Evolutionary conservation across 2,888 invertebrate species (phyloP), one percentile per base, ranked within the genome.

Genomic region (Heliconius hortense): DNA sequence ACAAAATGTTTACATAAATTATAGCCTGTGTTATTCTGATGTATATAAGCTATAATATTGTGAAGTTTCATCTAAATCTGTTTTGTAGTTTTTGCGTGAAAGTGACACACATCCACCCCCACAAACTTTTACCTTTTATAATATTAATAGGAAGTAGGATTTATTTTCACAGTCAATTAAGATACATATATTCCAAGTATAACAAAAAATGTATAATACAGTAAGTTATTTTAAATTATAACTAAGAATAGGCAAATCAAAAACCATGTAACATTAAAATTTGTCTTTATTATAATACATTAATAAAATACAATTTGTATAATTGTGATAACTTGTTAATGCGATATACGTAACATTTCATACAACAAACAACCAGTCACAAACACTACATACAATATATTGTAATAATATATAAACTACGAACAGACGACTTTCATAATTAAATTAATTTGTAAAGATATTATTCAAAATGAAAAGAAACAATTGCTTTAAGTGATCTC

Each of bases 261-360:
- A 80, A 59, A 77, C 71, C 31, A 26, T 43, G 60, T 74, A 85
- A 83, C 83, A 82, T 83, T 84, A 84, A 84, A 83, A 81, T 82
- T 80, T 80, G 80, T 83, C 80, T 86, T 85, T 84, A 83, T 85
- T 83, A 60, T 70, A 83, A 80, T 89, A 88, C 87, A 90, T 89
- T 85, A 87, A 88, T 91, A 90, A 88, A 90, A 90, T 91, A 91
- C 90, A 88, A 85, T 89, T 87, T 89, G 86, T 89, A 87, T 89
- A 88, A 87, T 86, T 88, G 87, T 88, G 87, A 89, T 88, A 87
- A 86, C 79, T 82, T 86, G 86, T 88, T 89, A 87, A 82, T 84
- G 79, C 76, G 78, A 81, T 77, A 77, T 79, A 80, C 78, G 72
- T 81, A 79, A 80, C 76, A 78, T 77, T 77, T 76, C 74, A 80